A percentile compares a stretch with the other conserved stretches of the same genome.
Evolutionary conservation across 2,113 vertebrate genomes (phyloP).

Genomic region (Erpornis zantholeuca): DNA sequence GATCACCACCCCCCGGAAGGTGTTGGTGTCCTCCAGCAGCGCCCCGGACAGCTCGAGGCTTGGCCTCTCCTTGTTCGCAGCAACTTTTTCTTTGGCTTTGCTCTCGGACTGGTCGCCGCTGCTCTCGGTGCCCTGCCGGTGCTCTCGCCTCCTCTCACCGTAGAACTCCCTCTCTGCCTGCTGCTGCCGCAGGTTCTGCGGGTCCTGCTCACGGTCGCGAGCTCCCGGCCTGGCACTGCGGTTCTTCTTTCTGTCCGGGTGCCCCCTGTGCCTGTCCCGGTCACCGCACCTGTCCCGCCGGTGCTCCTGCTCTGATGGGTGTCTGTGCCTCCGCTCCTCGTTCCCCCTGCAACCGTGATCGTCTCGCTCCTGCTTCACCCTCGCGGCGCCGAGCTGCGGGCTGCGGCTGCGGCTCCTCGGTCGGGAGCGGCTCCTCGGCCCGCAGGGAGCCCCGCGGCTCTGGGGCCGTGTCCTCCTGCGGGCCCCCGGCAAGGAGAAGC

Average conservation of each 20-base stretch:
- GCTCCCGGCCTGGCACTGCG: slow-evolving; percentile 35
- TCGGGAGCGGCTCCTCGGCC: too few species aligned
- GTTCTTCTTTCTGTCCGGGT: slow-evolving; percentile 63
- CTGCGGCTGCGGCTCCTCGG: neutral
- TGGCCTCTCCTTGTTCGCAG: slow-evolving; percentile 84
- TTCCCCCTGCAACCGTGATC: slow-evolving; percentile 73
- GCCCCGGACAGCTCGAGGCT: slow-evolving; percentile 95
- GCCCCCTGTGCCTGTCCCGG: slow-evolving; percentile 74
- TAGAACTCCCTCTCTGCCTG: slow-evolving; percentile 82
- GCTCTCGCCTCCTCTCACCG: slow-evolving; percentile 82
- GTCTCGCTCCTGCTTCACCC: slow-evolving; percentile 81
- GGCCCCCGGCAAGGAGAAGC: too few species aligned
- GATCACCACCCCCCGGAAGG: slow-evolving; percentile 93
- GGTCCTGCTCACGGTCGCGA: slow-evolving; percentile 63
- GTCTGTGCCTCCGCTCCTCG: slow-evolving; percentile 75
- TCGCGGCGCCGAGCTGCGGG: neutral
- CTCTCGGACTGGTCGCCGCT: neutral
- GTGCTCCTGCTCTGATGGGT: slow-evolving; percentile 73
- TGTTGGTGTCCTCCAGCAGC: slow-evolving; percentile 95
- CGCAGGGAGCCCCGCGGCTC: too few species aligned
- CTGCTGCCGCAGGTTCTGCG: slow-evolving; percentile 76
- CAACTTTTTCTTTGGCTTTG: slow-evolving; percentile 49
- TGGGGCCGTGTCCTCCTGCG: too few species aligned
- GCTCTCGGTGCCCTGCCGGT: slow-evolving; percentile 71
- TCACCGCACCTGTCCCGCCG: slow-evolving; percentile 72